Base-by-base conservation (phyloP, 2,797 vertebrate genomes). In the Oryzias dopingdopingensis region DNA sequence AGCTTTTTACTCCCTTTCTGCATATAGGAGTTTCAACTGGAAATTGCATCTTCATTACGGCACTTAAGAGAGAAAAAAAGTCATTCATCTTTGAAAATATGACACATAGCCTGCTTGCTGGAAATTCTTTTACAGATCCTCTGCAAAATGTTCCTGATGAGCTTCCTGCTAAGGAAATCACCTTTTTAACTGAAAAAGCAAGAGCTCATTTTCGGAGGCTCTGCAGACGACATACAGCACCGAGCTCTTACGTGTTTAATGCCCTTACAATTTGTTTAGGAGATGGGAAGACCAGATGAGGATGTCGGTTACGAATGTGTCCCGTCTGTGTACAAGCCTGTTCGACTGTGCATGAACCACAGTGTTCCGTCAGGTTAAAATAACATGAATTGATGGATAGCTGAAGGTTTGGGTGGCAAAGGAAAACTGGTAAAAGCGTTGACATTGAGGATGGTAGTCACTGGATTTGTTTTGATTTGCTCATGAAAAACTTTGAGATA, bases 401-500 rank as follows among this genome's bases (percentile, higher is more conserved):
- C 58, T 70, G 47, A 59, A 72, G 65, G 67, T 68, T 60, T 32
- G 1, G 18, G 62, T 51, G 41, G 49, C 46, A 55, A 51, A 46
- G 32, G 44, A 52, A 66, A 65, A 45, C 55, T 24, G 50, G 60
- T 59, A n/a, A 79, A 79, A 56, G 58, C 46, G 59, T 62, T 76
- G 72, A 82, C 78, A 72, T 61, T 70, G 65, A 83, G 61, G 76
- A 70, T 6, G 41, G 69, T 71, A 79, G 48, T 75, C 64, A 64
- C 42, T 48, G 70, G 67, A 32, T 71, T 68, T 88, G 83, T 88
- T 90, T 87, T 86, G 85, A 87, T 82, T 84, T 59, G 72, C 77
- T 83, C 67, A 54, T 86, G 82, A 81, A 83, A 81, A 67, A 67
- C 79, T 72, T 63, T 67, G 79, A 76, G 65, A 67, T 53, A 63